Base-by-base conservation (phyloP, 1,140 invertebrate species). In the Plodia interpunctella region DNA sequence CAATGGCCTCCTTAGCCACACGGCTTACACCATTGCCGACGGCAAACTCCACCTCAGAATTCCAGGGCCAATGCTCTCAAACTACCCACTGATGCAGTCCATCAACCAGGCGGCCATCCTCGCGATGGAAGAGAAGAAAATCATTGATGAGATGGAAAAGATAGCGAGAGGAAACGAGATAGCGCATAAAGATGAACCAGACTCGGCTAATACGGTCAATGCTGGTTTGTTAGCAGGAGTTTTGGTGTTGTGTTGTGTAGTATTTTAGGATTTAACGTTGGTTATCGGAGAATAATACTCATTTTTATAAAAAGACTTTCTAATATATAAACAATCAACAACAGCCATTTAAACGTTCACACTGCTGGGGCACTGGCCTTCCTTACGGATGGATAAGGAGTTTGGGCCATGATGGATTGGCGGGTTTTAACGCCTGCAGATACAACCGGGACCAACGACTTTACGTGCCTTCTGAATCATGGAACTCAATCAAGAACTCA, bases 21-120 rank as follows among this genome's bases (percentile, higher is more conserved):
- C 75, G 30, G 60, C 68, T 10, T 90, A 90, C 65, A 70, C 76
- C 0, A 58, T 79, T 0, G 66, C 77, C 15, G 78, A 88, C 57
- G 76, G 74, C 10, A 72, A 71, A n/a, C 64, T 90, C 0, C 66
- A 80, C 1, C 72, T 90, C 0, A 67, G 83, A 0, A 61, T 90
- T 0, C 91, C 91, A 2, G 66, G 78, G 8, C 67, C 82, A 3
- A 66, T 83, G 9, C 88, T 75, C 57, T 71, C 83, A 4, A 92
- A 92, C 69, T 93, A 92, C 78, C 91, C 91, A 0, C 73, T 94
- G 5, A 91, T 94, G 90, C 87, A 92, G 20, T 91, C 92, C 0
- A 92, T 94, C 0, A 93, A 93, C 61, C 91, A 92, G 64, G 92
- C 92, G 2, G 90, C 92, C 2, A 71, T 76, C 0, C 61, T 91